Evolutionary conservation across 1,140 invertebrate species (phyloP), one percentile per base, ranked within the genome.

Genomic region (Diabrotica undecimpunctata): DNA sequence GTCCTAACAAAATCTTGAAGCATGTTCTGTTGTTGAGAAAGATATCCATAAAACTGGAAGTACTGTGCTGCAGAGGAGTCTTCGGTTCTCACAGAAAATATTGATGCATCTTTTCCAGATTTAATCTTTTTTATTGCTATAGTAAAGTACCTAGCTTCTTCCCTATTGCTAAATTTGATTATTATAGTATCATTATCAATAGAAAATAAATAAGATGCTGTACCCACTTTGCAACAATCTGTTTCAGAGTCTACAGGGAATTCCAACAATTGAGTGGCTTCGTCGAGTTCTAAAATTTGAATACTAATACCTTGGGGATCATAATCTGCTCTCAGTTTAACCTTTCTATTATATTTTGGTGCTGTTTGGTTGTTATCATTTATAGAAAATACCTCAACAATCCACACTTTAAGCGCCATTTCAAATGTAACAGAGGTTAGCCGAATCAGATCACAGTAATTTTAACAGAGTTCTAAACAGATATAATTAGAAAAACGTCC

Each of bases 21-120:
- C 97, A 99, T 99, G 77, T 99, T 99, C 82, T 99, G 97, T 80
- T 99, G 97, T 79, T 99, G 97, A 55, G 95, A 98, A 61, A 99
- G 82, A 82, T 98, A 99, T 61, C 97, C 96, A 82, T 99, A 99
- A 82, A 99, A 99, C 84, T 99, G 89, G 75, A 95, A 99, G 85
- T 99, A 99, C 79, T 98, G 96, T 78, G 93, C 92, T 38, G 96
- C 96, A 13, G 96, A 98, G 0, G 96, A 95, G 74, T 98, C 95
- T 78, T 98, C 97, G 25, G 97, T 98, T 78, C 97, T 85, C 68
- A 96, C 91, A n/a, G 93, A 92, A 81, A 99, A 99, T 61, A 96
- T 90, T 0, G 93, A 96, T 5, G 87, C 82, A 37, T 87, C 89
- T 74, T 90, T 87, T 25, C 91, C 88, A 74, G 86, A 86, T 79